Evolutionary conservation across 2,797 vertebrate genomes (phyloP), one percentile per base, ranked within the genome.

Genomic region (Cuculus canorus): DNA sequence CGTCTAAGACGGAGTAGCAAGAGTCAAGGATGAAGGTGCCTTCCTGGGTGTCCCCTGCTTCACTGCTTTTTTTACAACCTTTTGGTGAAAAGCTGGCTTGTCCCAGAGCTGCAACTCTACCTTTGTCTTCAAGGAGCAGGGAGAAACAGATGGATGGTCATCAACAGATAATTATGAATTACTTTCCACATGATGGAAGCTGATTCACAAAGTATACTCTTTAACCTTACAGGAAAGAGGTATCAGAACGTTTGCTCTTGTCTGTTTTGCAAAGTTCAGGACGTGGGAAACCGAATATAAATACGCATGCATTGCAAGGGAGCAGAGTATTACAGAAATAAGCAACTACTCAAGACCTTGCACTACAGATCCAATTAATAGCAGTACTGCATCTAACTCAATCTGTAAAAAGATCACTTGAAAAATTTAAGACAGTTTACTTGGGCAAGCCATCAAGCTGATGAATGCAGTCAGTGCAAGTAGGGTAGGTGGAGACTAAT

Each of bases 391-490:
- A 95, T 96, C 97, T 97, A 95, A 96, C 93, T 97, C 95, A 81
- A 97, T 97, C 96, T 97, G 91, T 88, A 95, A 92, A 97, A 97
- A 97, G 95, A 96, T 85, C 93, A 90, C 87, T 97, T 96, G 90
- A 91, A 97, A 97, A 97, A 96, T 91, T 93, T 88, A 95, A 96
- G 95, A 93, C 82, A 90, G 96, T 97, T 96, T 97, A 95, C 95
- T 96, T 92, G 94, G 93, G 96, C 82, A 96, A 97, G 89, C 85
- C 95, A 97, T 97, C 97, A 96, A 92, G 66, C 92, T 97, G 96
- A 97, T 96, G 90, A 96, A 97, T 96, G 93, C 86, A 96, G 93
- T 43, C n/a, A 52, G 82, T 72, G 88, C 63, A 65, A 47, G 45
- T 68, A 82, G 81, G 71, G 72, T 88, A 43, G 95, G 80, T 61